phyloP scores from a whole-genome alignment of 2,797 vertebrate genomes.

The Pitangus sulphuratus region DNA sequence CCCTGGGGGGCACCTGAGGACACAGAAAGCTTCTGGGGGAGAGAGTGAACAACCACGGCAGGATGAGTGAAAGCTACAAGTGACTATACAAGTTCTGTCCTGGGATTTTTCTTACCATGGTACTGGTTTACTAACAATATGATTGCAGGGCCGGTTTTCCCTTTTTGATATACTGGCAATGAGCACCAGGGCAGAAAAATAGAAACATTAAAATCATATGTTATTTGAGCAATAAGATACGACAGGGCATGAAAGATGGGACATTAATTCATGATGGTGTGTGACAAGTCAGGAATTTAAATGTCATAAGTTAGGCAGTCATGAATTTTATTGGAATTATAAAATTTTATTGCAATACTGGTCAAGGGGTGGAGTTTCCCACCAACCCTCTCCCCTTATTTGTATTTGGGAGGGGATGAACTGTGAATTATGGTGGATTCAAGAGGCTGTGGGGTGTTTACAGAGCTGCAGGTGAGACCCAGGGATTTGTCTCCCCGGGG shows the following conservation, averaged over 20 bases:
- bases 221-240: constrained; percentile 52
- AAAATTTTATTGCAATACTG: constrained; percentile 54
- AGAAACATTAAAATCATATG: constrained; percentile 43
- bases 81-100: background rate
- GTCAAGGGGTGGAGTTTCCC: background rate
- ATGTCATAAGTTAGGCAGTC: constrained; percentile 20
- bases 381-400: background rate
- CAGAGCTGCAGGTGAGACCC: background rate
- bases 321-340: constrained; percentile 59
- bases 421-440: fast-evolving
- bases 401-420: background rate
- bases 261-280: constrained; percentile 55
- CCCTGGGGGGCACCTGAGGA: background rate
- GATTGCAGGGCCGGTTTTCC: background rate
- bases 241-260: constrained; percentile 36
- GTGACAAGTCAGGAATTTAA: constrained; percentile 57
- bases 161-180: background rate
- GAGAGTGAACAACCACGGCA: background rate
- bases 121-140: background rate
- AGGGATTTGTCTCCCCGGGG: background rate
- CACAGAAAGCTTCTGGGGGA: background rate
- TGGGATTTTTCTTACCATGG: background rate
- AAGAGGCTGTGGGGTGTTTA: background rate
- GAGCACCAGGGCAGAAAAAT: constrained; percentile 6
- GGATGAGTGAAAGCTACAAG: background rate